A percentile compares a stretch with the other conserved stretches of the same genome.
Conservation (phyloP, 2,888 invertebrate genomes). For the Andrena praecox region DNA sequence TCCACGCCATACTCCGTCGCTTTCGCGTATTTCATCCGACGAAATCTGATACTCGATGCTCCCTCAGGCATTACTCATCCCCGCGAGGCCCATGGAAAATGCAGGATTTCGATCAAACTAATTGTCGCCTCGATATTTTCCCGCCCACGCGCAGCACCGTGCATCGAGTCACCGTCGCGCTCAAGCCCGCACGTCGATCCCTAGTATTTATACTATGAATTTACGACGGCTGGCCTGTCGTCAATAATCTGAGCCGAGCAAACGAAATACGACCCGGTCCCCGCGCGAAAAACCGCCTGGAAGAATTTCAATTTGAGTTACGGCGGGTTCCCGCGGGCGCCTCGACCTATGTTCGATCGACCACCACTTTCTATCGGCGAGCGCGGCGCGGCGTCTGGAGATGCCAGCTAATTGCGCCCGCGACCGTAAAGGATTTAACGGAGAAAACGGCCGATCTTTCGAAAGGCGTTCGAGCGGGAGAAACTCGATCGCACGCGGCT, state of each 20-base stretch:
- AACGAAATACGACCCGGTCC: constrained; percentile 7
- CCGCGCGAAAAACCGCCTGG: background rate
- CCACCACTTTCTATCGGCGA: constrained; percentile 58
- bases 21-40: background rate
- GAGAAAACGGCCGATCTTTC: constrained; percentile 63
- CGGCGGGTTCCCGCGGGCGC: constrained; percentile 2
- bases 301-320: constrained; percentile 33
- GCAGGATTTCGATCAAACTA: constrained; percentile 28
- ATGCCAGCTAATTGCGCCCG: constrained; percentile 65
- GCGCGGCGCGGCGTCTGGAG: constrained; percentile 41
- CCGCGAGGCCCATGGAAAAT: background rate
- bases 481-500: constrained; percentile 60
- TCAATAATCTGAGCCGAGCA: constrained; percentile 19
- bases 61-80: constrained; percentile 11
- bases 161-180: background rate
- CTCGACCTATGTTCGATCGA: constrained; percentile 33
- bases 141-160: constrained; percentile 21
- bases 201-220: constrained; percentile 24
- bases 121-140: constrained; percentile 32
- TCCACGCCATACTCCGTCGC: background rate
- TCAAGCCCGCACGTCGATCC: background rate
- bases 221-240: constrained; percentile 3
- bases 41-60: background rate
- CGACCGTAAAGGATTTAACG: constrained; percentile 60
- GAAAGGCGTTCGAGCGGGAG: constrained; percentile 55